A percentile compares a stretch with the other conserved stretches of the same genome.
phyloP scores from a whole-genome alignment of 2,797 vertebrate genomes.

The Telmatherina bonti region DNA sequence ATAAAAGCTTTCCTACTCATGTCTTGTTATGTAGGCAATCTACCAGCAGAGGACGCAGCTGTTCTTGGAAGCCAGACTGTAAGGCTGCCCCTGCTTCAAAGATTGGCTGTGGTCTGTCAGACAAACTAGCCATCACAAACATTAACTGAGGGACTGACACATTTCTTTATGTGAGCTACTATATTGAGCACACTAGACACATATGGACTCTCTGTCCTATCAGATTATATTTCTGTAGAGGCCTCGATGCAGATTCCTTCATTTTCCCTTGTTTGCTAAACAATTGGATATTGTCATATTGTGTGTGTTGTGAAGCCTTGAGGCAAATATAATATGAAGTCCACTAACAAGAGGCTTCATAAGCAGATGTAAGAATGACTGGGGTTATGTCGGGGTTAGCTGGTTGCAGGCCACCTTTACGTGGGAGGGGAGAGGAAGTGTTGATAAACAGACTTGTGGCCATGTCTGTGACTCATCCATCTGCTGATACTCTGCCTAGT shows the following conservation, averaged over 20 bases:
- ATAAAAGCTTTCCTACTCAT: not conserved
- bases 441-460: conserved; percentile 67
- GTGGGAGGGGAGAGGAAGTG: conserved; percentile 49
- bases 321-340: conserved; percentile 12
- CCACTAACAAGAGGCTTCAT: conserved; percentile 20
- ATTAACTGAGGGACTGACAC: conserved; percentile 24
- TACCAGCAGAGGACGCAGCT: conserved; percentile 67
- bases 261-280: not conserved
- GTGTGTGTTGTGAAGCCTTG: conserved; percentile 5
- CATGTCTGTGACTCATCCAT: conserved; percentile 63
- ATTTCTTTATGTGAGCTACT: conserved; percentile 14
- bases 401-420: conserved; percentile 50
- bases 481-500: conserved; percentile 50
- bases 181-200: conserved; percentile 9
- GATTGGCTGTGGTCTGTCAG: conserved; percentile 22
- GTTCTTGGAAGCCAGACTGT: conserved; percentile 2
- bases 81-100: conserved; percentile 7
- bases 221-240: not conserved
- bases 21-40: not conserved
- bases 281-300: not conserved
- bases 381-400: conserved; percentile 49
- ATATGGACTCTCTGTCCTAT: not conserved
- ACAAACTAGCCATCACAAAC: conserved; percentile 18
- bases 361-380: conserved; percentile 56
- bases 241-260: not conserved